Evolutionary conservation across 2,113 vertebrate species (phyloP).

Genomic region (Uropsilus gracilis): DNA sequence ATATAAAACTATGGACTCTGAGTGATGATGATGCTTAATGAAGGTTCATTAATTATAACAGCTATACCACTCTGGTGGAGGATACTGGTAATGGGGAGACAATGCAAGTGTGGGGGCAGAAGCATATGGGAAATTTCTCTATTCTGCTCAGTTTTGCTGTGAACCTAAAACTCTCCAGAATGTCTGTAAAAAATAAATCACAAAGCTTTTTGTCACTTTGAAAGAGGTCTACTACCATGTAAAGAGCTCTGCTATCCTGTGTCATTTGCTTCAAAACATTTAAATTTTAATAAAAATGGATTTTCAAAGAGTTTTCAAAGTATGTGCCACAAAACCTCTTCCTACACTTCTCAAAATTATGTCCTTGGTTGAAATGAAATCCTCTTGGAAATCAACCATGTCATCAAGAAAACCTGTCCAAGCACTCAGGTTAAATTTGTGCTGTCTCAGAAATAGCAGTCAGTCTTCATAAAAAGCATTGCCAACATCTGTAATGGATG

Average conservation of each 20-base stretch:
- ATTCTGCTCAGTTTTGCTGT: neutral
- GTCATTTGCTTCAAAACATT: neutral
- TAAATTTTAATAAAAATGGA: slow-evolving; percentile 31
- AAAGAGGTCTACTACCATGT: neutral
- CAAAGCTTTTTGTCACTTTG: neutral
- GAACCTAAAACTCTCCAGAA: neutral
- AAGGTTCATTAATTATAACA: neutral
- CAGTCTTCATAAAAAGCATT: slow-evolving; percentile 47
- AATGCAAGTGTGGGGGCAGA: neutral
- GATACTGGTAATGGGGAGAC: no score
- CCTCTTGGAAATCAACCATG: slow-evolving; percentile 49
- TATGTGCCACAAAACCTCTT: neutral
- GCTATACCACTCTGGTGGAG: no score
- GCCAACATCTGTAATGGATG: slow-evolving; percentile 1
- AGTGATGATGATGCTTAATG: neutral
- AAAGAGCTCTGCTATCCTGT: no score
- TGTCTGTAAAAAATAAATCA: neutral
- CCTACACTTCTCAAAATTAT: slow-evolving; percentile 29
- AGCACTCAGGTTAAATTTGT: slow-evolving; percentile 56
- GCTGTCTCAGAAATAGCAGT: slow-evolving; percentile 50
- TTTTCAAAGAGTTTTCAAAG: slow-evolving; percentile 15
- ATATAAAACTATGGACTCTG: neutral
- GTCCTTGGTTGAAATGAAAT: slow-evolving; percentile 58
- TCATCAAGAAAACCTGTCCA: slow-evolving; percentile 61
- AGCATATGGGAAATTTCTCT: neutral